phyloP scores from a whole-genome alignment of 2,797 vertebrate genomes.

The Phoxinus dragarum region DNA sequence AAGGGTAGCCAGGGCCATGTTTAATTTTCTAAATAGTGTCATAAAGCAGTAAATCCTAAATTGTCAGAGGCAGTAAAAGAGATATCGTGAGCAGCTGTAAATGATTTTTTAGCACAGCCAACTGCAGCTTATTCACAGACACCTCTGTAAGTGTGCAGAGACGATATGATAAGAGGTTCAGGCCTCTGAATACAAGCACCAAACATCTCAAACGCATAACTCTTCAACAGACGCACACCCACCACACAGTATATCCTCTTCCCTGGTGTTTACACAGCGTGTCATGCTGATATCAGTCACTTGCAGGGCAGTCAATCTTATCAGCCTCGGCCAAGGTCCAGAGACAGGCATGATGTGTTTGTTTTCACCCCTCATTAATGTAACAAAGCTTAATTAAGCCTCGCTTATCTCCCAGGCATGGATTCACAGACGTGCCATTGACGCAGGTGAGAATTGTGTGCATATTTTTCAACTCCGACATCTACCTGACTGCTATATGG shows the following conservation, averaged over 20 bases:
- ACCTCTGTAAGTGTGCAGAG: constrained; percentile 37
- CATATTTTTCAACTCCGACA: constrained; percentile 55
- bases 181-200: constrained; percentile 21
- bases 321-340: constrained; percentile 66
- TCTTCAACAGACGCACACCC: constrained; percentile 18
- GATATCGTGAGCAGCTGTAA: constrained; percentile 2
- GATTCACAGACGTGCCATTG: constrained; percentile 63
- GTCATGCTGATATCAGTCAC: constrained; percentile 54
- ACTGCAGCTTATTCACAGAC: constrained; percentile 34
- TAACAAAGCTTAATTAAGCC: constrained; percentile 61
- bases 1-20: neutral
- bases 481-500: constrained; percentile 58
- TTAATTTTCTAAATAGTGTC: constrained; percentile 7
- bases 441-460: constrained; percentile 41
- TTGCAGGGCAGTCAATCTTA: constrained; percentile 66
- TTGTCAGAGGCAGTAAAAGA: constrained; percentile 21
- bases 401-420: constrained; percentile 55
- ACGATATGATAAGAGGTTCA: constrained; percentile 34
- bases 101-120: constrained; percentile 24
- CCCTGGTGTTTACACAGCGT: constrained; percentile 38
- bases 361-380: constrained; percentile 67
- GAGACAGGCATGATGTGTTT: constrained; percentile 63
- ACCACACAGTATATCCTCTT: constrained; percentile 36
- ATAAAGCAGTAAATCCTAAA: neutral
- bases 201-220: constrained; percentile 16